Conservation (phyloP, 2,797 vertebrate species). For the Rhabdomys pumilio region DNA sequence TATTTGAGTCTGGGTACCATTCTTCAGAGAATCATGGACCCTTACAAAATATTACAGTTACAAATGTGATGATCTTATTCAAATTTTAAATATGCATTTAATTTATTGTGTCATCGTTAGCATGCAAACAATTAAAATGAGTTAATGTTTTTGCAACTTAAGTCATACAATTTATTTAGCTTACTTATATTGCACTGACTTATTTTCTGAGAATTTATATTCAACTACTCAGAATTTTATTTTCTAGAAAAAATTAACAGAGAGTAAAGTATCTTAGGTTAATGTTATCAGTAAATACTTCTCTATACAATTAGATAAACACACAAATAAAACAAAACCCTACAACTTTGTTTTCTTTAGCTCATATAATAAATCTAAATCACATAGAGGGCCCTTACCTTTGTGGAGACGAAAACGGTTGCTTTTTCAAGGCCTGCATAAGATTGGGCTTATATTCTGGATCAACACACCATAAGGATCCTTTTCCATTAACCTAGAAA, state of each 20-base stretch:
- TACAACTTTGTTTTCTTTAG: constrained; percentile 37
- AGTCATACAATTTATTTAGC: constrained; percentile 19
- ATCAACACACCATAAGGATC: constrained; percentile 99
- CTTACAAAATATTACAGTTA: constrained; percentile 28
- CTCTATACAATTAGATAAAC: neutral
- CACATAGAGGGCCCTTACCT: constrained; percentile 90
- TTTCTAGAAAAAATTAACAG: constrained; percentile 58
- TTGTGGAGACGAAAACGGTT: constrained; percentile 96
- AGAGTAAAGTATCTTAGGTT: constrained; percentile 48
- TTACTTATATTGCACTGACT: constrained; percentile 31
- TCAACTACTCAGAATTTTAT: constrained; percentile 28
- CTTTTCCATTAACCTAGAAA: constrained; percentile 97
- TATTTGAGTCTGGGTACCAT: neutral
- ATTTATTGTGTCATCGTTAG: neutral
- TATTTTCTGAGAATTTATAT: constrained; percentile 57
- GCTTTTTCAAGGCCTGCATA: constrained; percentile 98
- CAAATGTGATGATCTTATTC: constrained; percentile 11
- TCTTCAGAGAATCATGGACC: neutral
- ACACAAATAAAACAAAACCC: neutral
- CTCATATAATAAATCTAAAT: constrained; percentile 53
- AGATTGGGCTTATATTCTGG: constrained; percentile 98
- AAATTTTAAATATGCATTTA: constrained; percentile 20
- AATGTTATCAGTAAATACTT: constrained; percentile 55
- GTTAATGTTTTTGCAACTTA: constrained; percentile 31
- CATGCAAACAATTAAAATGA: constrained; percentile 59